Evolutionary conservation across 2,888 invertebrate genomes (phyloP).

Genomic region (Pandemis corylana): DNA sequence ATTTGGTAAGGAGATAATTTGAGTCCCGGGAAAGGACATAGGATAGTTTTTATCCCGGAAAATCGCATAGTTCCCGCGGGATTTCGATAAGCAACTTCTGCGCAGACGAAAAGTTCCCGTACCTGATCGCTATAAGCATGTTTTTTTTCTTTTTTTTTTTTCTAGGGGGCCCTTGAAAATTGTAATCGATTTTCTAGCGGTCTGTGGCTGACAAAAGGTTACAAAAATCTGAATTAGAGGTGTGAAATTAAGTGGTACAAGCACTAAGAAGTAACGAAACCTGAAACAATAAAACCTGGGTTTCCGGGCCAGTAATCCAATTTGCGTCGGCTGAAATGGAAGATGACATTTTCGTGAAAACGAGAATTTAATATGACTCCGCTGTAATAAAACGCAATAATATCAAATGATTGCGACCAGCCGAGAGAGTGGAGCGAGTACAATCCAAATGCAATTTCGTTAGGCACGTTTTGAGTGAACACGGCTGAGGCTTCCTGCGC

Average conservation of each 20-base stretch:
- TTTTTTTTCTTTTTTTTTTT: too few species aligned
- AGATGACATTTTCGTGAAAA: slow-evolving; percentile 31
- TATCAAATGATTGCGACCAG: slow-evolving; percentile 69
- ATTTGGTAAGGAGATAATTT: too few species aligned
- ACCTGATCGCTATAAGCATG: too few species aligned
- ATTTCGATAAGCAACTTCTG: too few species aligned
- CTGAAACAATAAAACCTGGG: slow-evolving; percentile 31
- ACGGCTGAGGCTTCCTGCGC: not conserved
- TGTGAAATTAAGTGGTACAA: not conserved
- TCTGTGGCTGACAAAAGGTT: too few species aligned
- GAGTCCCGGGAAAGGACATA: too few species aligned
- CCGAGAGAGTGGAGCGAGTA: slow-evolving; percentile 66
- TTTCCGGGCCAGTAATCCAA: slow-evolving; percentile 32
- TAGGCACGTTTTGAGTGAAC: slow-evolving; percentile 39
- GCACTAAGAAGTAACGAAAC: not conserved
- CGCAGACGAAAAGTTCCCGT: too few species aligned
- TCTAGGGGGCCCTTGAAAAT: too few species aligned
- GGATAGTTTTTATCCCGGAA: too few species aligned
- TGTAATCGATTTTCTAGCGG: too few species aligned
- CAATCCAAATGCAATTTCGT: slow-evolving; percentile 77
- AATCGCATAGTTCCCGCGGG: too few species aligned
- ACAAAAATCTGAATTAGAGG: not conserved
- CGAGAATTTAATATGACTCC: slow-evolving; percentile 39
- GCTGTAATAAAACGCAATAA: slow-evolving; percentile 69
- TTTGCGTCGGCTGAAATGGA: slow-evolving; percentile 33